Percentiles rank a stretch among this genome's conserved stretches.
phyloP scores from a whole-genome alignment of 2,797 vertebrate genomes.

The Acanthornis magna region DNA sequence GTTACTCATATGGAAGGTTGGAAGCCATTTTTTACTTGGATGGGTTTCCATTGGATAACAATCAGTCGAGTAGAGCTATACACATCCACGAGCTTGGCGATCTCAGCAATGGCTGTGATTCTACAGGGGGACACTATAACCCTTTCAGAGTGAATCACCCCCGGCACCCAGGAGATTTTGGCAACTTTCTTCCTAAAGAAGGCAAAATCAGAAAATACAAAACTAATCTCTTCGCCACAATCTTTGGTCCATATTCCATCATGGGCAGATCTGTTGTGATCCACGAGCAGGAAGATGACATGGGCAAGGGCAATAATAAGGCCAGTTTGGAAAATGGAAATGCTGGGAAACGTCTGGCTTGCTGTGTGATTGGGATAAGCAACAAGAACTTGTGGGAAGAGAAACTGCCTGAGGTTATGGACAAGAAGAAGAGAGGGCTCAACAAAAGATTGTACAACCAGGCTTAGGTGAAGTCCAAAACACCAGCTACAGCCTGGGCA shows the following conservation, averaged over 20 bases:
- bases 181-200: constrained; percentile 84
- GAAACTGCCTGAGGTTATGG: background rate
- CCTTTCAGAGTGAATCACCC: constrained; percentile 82
- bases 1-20: constrained; percentile 70
- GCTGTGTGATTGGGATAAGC: constrained; percentile 86
- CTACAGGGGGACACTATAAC: constrained; percentile 89
- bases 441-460: background rate
- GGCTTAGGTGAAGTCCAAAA: background rate
- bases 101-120: constrained; percentile 83
- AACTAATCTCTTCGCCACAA: constrained; percentile 68
- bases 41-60: constrained; percentile 75
- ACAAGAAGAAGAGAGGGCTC: constrained; percentile 65
- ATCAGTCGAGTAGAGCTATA: constrained; percentile 77
- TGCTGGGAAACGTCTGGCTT: constrained; percentile 86
- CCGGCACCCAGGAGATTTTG: constrained; percentile 90
- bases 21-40: constrained; percentile 78
- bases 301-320: constrained; percentile 84
- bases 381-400: constrained; percentile 76
- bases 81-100: constrained; percentile 92
- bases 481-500: background rate
- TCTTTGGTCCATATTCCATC: constrained; percentile 79
- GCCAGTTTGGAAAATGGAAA: constrained; percentile 90
- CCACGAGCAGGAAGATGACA: constrained; percentile 86
- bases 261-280: constrained; percentile 88
- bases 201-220: constrained; percentile 76